Base-by-base conservation (phyloP, 1,140 invertebrate species). In the Pseudobourletiella spinata region DNA sequence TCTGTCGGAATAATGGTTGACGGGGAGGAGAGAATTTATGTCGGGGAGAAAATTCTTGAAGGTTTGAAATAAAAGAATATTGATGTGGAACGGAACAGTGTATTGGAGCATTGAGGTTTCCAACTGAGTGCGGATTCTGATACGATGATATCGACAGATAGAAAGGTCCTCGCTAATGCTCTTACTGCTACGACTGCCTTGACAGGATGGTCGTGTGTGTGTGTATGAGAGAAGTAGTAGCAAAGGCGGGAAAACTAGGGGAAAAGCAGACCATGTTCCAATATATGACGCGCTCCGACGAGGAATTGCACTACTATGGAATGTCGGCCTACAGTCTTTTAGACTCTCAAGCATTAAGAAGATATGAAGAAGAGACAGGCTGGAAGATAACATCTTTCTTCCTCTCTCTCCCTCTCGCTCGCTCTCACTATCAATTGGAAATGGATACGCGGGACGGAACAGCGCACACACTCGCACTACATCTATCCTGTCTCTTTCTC, bases 81-180 rank as follows among this genome's bases (percentile, higher is more conserved):
- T 61, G 59, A 61, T 61, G 59, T 55, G 50, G 51, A 61, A 61
- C 59, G 59, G 59, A 61, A 61, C 50, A 44, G 58, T 60, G 58
- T 61, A 61, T 61, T 61, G 59, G 20, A 46, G 59, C 59, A 55
- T 62, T 50, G 52, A 56, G 55, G 60, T 62, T 61, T 55, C 54
- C 60, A 62, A 57, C 55, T 57, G 42, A 62, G 42, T 62, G 46
- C 35, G 55, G 59, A 61, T 61, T 61, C 22, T 24, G 59, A 61
- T 61, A 61, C 55, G 59, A 62, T 57, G 60, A 62, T 62, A 62
- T 62, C 54, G 60, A 62, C 54, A 57, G 52, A 62, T 57, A 57
- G 60, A 62, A 60, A 60, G 58, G 58, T 60, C 58, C 44, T 25
- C 32, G n/a, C 32, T 39, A 39, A 39, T 39, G 32, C 32, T 39